Conservation (phyloP, 2,888 invertebrate species). For the Eretmocerus hayati region DNA sequence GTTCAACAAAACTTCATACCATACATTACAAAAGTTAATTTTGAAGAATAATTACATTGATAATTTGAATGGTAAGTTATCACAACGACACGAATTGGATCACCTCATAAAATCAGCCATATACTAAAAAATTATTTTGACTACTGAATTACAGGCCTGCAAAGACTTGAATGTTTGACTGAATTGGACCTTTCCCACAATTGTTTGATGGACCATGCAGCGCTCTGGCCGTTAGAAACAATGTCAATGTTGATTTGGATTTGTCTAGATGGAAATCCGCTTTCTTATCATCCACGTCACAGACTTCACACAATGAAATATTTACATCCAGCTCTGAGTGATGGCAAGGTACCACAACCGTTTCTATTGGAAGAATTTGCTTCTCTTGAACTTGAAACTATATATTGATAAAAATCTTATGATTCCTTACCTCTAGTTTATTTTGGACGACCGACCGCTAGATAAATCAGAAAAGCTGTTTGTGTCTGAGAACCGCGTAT, state of each 20-base stretch:
- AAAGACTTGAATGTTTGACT: constrained; percentile 50
- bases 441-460: constrained; percentile 52
- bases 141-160: constrained; percentile 42
- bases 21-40: constrained; percentile 53
- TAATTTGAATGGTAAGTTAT: constrained; percentile 49
- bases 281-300: constrained; percentile 57
- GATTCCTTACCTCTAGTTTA: constrained; percentile 47
- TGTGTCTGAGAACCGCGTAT: constrained; percentile 36
- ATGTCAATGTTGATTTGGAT: constrained; percentile 52
- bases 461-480: constrained; percentile 51
- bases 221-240: constrained; percentile 51
- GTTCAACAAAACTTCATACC: constrained; percentile 53
- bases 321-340: constrained; percentile 52
- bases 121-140: constrained; percentile 5
- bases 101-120: neutral
- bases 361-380: too few species aligned
- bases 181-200: constrained; percentile 60
- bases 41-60: constrained; percentile 61
- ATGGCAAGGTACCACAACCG: constrained; percentile 49
- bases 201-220: constrained; percentile 56
- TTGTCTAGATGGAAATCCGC: constrained; percentile 57
- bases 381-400: too few species aligned
- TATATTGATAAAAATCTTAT: too few species aligned
- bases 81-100: constrained; percentile 3
- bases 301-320: constrained; percentile 51